Evolutionary conservation across 2,888 invertebrate genomes (phyloP).

Genomic region (Amphiduros pacificus): DNA sequence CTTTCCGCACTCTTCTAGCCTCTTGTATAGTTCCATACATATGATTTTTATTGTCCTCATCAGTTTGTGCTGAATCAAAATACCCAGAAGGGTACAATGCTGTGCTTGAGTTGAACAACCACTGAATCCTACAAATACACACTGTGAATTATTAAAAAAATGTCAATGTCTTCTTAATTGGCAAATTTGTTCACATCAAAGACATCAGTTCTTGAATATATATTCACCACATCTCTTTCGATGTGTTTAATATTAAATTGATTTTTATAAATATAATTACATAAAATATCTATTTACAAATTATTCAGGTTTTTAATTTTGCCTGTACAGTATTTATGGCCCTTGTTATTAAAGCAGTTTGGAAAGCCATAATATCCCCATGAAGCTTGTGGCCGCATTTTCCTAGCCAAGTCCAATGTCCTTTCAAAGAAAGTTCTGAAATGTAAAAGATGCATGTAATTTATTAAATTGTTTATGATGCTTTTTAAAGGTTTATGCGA

Average conservation of each 20-base stretch:
- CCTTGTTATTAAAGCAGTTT: constrained; percentile 75
- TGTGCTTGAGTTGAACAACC: constrained; percentile 72
- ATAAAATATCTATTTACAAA: background rate
- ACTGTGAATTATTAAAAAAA: background rate
- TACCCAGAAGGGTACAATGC: constrained; percentile 76
- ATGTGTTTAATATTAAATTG: no score
- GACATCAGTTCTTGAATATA: background rate
- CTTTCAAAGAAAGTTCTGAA: constrained; percentile 66
- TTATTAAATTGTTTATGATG: no score
- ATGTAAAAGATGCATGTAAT: no score
- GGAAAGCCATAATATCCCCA: constrained; percentile 89
- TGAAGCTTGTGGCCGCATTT: constrained; percentile 69
- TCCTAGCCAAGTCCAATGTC: constrained; percentile 68
- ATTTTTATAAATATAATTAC: background rate
- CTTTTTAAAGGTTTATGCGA: no score
- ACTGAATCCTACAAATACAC: constrained; percentile 60
- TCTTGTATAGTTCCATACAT: background rate
- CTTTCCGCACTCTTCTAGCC: background rate
- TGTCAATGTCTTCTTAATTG: background rate
- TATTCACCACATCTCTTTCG: no score
- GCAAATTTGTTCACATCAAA: constrained; percentile 26
- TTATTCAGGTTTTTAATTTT: constrained; percentile 36
- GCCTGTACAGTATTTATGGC: constrained; percentile 48
- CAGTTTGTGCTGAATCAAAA: no score
- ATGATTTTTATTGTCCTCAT: no score